These are phyloP conservation scores for Tragelaphus imberbis DNA, from an alignment of 2,113 vertebrate species.

Conservation along the genomic window DNA sequence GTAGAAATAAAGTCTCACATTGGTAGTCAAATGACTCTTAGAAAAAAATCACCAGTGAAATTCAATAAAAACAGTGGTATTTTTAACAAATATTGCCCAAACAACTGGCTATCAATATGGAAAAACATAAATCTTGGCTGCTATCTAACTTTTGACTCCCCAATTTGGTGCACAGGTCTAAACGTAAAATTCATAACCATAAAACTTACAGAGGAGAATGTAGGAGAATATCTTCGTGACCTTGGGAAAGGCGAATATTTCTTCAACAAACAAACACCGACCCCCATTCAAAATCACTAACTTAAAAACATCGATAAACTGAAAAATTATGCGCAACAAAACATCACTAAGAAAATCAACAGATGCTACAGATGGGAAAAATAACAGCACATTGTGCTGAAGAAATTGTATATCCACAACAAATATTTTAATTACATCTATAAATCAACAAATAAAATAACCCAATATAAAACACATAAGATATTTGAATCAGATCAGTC, in stretches of 20 bases:
- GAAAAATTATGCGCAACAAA: neutral
- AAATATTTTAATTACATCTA: neutral
- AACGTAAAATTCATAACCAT: neutral
- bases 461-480: neutral
- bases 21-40: neutral
- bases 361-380: neutral
- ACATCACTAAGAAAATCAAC: neutral
- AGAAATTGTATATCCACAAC: neutral
- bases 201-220: neutral
- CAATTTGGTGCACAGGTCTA: neutral
- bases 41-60: neutral
- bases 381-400: neutral
- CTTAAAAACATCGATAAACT: neutral
- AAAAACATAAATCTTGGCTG: neutral
- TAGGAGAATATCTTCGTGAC: neutral
- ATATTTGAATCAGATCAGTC: too few species aligned
- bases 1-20: neutral
- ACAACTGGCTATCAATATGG: neutral
- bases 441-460: neutral
- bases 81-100: neutral
- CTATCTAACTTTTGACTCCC: neutral
- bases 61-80: neutral
- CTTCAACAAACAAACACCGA: neutral
- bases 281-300: neutral
- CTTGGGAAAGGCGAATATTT: neutral